These are phyloP conservation scores for Maniola hyperantus DNA, from an alignment of 2,888 invertebrate genomes.

Conservation along the genomic window DNA sequence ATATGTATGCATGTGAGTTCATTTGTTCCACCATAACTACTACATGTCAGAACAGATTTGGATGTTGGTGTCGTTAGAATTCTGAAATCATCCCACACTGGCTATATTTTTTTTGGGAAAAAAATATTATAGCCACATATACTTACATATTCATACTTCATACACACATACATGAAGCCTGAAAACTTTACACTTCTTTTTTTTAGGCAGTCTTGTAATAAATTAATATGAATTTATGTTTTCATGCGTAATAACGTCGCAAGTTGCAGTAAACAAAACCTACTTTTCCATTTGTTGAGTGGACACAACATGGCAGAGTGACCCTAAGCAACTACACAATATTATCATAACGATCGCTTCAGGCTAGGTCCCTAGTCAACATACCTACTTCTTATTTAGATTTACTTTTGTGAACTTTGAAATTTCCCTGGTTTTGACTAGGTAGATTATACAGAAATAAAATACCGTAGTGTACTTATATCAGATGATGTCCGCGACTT, in stretches of 20 bases:
- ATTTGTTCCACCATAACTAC: no score
- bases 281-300: conserved; percentile 49
- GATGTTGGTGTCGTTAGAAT: no score
- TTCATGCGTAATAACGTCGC: neutral
- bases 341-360: conserved; percentile 40
- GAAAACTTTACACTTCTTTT: no score
- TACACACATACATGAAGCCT: no score
- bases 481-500: no score
- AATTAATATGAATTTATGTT: neutral
- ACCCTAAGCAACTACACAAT: conserved; percentile 42
- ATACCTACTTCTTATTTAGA: conserved; percentile 13
- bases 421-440: neutral
- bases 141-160: no score
- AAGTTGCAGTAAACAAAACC: conserved; percentile 33
- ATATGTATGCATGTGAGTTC: no score
- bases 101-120: no score
- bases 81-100: no score
- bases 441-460: neutral
- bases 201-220: no score
- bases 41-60: no score
- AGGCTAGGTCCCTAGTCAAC: conserved; percentile 36
- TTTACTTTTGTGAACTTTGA: conserved; percentile 5
- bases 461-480: neutral
- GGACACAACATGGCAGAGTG: conserved; percentile 44
- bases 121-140: no score